Conservation (phyloP, 2,113 vertebrate genomes). For the Castor canadensis region DNA sequence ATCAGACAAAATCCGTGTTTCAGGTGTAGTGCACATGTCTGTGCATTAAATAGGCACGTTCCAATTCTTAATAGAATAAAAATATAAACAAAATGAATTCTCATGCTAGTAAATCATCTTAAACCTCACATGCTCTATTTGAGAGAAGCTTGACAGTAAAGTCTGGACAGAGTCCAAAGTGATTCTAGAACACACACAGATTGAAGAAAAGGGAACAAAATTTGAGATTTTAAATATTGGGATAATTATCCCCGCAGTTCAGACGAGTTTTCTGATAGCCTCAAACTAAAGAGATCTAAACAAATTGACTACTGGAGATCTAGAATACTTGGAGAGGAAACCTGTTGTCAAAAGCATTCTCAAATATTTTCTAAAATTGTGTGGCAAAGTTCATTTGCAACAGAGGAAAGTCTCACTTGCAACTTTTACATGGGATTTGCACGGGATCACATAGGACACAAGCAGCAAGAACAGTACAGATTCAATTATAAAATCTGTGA, state of each 20-base stretch:
- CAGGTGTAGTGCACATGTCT: background rate
- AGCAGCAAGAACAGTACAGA: background rate
- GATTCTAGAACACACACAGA: rapidly evolving
- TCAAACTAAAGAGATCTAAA: background rate
- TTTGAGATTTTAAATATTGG: background rate
- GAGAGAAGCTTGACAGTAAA: background rate
- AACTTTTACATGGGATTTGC: background rate
- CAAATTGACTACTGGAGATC: background rate
- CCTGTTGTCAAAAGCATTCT: background rate
- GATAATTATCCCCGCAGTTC: background rate
- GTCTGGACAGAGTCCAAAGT: background rate
- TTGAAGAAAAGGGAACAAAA: background rate
- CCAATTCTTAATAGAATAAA: conserved; percentile 10
- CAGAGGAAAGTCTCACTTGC: background rate
- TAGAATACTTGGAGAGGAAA: background rate
- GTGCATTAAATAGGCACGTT: background rate
- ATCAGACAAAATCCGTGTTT: background rate
- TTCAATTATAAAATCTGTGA: background rate
- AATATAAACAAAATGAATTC: background rate
- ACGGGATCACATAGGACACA: background rate
- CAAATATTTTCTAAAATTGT: background rate
- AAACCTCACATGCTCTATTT: background rate
- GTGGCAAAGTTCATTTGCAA: background rate
- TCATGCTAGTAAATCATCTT: background rate
- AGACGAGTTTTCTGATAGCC: background rate